Conservation (phyloP, 1,140 invertebrate genomes). For the Euglossa dilemma region DNA sequence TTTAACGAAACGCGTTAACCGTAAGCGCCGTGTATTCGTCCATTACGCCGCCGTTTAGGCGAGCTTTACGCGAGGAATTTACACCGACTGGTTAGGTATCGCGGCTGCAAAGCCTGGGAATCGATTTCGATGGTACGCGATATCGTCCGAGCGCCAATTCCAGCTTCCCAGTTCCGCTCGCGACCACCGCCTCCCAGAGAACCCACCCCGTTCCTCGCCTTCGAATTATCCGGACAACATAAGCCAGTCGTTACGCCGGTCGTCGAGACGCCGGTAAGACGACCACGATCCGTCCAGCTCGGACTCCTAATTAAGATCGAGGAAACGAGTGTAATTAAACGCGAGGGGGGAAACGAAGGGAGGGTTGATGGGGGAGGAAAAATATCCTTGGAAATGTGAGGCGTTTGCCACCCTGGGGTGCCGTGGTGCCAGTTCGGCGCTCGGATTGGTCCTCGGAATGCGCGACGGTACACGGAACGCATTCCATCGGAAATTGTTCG, state of each 20-base stretch:
- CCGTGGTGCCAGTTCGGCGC: not conserved
- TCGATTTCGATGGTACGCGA: not conserved
- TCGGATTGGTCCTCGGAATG: not conserved
- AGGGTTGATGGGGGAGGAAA: not conserved
- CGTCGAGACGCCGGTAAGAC: not conserved
- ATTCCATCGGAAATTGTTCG: conserved; percentile 6
- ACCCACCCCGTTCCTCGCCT: not conserved
- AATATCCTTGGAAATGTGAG: not conserved
- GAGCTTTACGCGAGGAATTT: conserved; percentile 11
- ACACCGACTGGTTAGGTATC: conserved; percentile 21
- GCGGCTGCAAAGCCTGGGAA: not conserved
- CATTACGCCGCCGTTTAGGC: conserved; percentile 12
- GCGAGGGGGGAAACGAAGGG: not conserved
- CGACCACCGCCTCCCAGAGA: conserved; percentile 4
- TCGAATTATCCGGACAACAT: conserved; percentile 35
- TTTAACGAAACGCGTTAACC: not conserved
- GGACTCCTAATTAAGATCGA: conserved; percentile 23
- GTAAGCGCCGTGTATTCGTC: conserved; percentile 47
- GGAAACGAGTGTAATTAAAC: conserved; percentile 37
- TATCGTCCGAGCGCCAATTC: conserved; percentile 39
- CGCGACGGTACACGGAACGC: not conserved
- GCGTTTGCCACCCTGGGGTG: not conserved
- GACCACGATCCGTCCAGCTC: not conserved
- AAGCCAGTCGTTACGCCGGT: not conserved
- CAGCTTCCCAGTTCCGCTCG: conserved; percentile 17